Conservation (phyloP, 2,113 vertebrate genomes). For the Corapipo altera region DNA sequence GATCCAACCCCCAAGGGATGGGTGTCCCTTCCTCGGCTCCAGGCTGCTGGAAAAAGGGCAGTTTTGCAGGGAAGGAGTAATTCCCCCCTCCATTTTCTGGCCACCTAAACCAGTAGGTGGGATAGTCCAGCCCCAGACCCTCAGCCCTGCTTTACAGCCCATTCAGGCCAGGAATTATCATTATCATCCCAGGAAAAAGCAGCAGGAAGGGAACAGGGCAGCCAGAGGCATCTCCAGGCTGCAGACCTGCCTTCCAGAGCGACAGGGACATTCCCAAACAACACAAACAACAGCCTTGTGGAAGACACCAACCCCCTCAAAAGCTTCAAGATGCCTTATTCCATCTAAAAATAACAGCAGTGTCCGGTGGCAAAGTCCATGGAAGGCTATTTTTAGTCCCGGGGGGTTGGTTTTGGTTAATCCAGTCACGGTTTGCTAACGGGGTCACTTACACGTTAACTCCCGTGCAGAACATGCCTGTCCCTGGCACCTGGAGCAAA, state of each 20-base stretch:
- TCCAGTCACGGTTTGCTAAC: neutral
- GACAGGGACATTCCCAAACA: neutral
- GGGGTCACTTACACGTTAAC: neutral
- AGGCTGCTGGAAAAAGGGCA: neutral
- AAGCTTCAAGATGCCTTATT: neutral
- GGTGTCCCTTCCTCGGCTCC: neutral
- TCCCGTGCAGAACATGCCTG: neutral
- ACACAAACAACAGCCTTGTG: neutral
- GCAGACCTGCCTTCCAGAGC: no score
- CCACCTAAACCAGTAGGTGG: neutral
- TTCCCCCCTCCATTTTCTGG: neutral
- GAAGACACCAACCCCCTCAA: neutral
- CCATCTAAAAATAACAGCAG: constrained; percentile 4
- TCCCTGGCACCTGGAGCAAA: neutral
- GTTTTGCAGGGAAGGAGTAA: neutral
- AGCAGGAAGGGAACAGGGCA: neutral
- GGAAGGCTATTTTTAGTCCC: constrained; percentile 42
- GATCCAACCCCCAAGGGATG: neutral
- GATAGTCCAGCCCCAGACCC: neutral
- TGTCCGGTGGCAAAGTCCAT: neutral
- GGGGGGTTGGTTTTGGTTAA: constrained; percentile 14
- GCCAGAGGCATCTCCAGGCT: fast-evolving
- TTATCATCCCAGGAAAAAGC: neutral
- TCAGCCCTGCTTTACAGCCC: fast-evolving
- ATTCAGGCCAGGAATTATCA: no score